Conservation (phyloP, 1,140 invertebrate species). For the Aplysia californica region DNA sequence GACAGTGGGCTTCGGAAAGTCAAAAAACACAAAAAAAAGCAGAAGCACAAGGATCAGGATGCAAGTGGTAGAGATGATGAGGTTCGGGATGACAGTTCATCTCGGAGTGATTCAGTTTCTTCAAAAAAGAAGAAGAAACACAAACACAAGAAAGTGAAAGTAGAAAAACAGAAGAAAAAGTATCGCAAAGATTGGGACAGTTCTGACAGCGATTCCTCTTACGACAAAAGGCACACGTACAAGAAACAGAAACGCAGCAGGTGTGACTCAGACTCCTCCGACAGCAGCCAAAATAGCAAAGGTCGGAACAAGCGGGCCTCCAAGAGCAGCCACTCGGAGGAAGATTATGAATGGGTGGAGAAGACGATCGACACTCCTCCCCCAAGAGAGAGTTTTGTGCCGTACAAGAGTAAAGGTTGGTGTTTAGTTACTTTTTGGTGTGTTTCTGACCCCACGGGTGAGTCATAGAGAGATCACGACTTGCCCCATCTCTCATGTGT, state of each 20-base stretch:
- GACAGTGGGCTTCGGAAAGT: not conserved
- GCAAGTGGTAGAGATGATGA: not conserved
- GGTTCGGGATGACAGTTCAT: constrained; percentile 2
- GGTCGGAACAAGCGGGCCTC: not conserved
- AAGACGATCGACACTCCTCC: constrained; percentile 17
- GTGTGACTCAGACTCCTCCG: not conserved
- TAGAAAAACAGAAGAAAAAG: not conserved
- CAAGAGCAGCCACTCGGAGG: not conserved
- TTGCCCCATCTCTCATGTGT: no score
- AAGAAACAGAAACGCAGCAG: not conserved
- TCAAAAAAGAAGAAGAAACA: constrained; percentile 22
- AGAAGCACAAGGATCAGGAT: not conserved
- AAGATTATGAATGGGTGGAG: constrained; percentile 27
- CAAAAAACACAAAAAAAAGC: constrained; percentile 10
- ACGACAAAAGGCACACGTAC: not conserved
- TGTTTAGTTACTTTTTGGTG: no score
- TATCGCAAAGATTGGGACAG: not conserved
- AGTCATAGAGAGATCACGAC: no score
- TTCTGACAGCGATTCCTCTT: not conserved
- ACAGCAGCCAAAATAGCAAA: not conserved
- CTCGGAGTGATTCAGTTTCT: not conserved
- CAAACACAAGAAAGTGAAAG: constrained; percentile 14
- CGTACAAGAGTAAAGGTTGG: no score
- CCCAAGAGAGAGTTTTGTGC: no score
- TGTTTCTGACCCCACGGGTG: no score